Evolutionary conservation across 1,140 invertebrate species (phyloP).

Genomic region (Aporrectodea caliginosa): DNA sequence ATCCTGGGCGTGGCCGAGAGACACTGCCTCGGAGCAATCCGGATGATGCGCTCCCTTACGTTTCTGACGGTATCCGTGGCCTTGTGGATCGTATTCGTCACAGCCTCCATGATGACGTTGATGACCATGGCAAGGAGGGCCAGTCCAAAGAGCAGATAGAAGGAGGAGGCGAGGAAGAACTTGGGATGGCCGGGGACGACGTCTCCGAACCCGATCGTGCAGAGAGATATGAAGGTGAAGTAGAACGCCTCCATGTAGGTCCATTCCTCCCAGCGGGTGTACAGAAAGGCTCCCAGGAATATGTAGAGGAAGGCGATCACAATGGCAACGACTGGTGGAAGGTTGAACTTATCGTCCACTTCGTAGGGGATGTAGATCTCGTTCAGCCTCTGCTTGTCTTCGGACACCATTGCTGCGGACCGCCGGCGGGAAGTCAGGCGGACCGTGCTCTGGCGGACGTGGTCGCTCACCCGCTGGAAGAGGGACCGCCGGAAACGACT

Average conservation of each 20-base stretch:
- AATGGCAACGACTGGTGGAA: conserved; percentile 81
- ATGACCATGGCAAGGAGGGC: conserved; percentile 73
- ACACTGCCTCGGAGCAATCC: not conserved
- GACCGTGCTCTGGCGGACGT: not conserved
- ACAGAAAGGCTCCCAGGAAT: conserved; percentile 73
- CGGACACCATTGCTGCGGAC: not conserved
- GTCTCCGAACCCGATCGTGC: conserved; percentile 73
- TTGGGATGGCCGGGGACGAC: conserved; percentile 80
- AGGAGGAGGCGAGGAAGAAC: conserved; percentile 74
- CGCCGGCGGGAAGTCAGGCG: not conserved
- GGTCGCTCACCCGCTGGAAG: not conserved
- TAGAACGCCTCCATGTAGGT: conserved; percentile 83
- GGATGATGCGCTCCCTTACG: conserved; percentile 24
- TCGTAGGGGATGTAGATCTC: conserved; percentile 35
- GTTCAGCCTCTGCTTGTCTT: not conserved
- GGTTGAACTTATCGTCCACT: conserved; percentile 86
- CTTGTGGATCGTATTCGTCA: conserved; percentile 25
- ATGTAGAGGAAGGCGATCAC: conserved; percentile 78
- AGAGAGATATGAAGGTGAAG: conserved; percentile 82
- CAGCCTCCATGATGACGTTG: conserved; percentile 69
- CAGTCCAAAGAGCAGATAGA: conserved; percentile 88
- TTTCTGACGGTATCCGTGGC: conserved; percentile 25
- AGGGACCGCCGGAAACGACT: not conserved
- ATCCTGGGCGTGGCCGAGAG: too few species aligned
- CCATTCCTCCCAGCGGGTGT: conserved; percentile 68